These are phyloP conservation scores for Epinephelus cyanopodus DNA, from an alignment of 2,113 vertebrate species.

Conservation along the genomic window DNA sequence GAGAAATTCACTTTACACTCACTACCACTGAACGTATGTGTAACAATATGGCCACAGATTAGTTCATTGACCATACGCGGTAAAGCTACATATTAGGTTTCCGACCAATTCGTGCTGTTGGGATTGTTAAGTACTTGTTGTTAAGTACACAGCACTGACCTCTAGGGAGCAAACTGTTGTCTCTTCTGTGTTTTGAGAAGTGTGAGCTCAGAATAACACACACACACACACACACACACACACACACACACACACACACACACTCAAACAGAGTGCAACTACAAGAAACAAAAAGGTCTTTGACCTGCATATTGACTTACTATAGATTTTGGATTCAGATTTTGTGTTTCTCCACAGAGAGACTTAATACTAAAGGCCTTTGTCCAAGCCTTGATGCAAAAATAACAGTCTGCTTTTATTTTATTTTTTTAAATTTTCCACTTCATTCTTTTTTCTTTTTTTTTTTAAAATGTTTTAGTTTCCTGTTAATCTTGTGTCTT, in stretches of 20 bases:
- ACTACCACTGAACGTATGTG: not conserved
- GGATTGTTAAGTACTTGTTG: too few species aligned
- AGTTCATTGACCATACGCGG: too few species aligned
- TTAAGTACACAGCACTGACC: constrained; percentile 3
- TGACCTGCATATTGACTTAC: not conserved
- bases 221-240: not conserved
- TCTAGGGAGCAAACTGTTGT: constrained; percentile 60
- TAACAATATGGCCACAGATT: not conserved
- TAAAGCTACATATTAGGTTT: too few species aligned
- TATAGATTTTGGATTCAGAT: not conserved
- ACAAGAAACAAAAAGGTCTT: not conserved
- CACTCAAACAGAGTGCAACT: not conserved
- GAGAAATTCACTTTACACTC: not conserved
- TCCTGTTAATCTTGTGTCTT: not conserved
- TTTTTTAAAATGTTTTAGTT: not conserved
- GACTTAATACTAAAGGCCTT: not conserved
- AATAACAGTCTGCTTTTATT: not conserved
- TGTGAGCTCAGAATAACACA: not conserved
- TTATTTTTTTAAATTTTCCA: too few species aligned
- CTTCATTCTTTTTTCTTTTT: not conserved
- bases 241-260: not conserved
- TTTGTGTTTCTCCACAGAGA: too few species aligned
- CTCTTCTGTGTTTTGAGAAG: constrained; percentile 11
- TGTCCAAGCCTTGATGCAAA: not conserved
- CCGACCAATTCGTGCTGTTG: not conserved